Percentiles rank a stretch among this genome's conserved stretches.
Conservation (phyloP, 2,113 vertebrate genomes). For the Macroglossus sobrinus region DNA sequence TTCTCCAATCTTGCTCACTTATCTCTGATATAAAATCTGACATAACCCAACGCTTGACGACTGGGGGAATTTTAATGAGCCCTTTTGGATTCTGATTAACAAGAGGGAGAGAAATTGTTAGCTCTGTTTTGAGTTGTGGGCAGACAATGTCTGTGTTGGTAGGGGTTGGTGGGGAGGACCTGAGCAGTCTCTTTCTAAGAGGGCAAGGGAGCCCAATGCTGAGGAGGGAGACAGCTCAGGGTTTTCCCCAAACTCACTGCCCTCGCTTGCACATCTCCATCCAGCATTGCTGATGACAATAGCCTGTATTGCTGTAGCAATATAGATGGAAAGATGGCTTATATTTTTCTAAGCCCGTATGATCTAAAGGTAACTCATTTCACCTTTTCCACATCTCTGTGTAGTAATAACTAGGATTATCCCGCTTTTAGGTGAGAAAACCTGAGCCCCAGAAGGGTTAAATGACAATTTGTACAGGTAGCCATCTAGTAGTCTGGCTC, state of each 20-base stretch:
- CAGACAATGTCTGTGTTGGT: neutral
- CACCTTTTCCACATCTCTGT: neutral
- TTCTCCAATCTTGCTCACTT: conserved; percentile 42
- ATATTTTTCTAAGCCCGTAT: neutral
- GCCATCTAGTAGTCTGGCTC: neutral
- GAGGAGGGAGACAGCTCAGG: neutral
- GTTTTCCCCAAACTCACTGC: neutral
- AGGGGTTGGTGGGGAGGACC: neutral
- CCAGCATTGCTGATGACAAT: neutral
- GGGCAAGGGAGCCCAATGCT: no score
- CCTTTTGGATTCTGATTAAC: conserved; percentile 48
- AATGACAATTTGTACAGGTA: neutral
- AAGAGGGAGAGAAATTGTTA: neutral
- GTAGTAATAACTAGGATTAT: no score
- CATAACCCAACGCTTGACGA: conserved; percentile 35
- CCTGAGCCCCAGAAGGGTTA: neutral
- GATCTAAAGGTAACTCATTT: neutral
- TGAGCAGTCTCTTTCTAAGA: neutral
- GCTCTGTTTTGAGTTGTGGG: neutral
- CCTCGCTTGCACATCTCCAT: neutral
- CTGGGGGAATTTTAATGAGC: conserved; percentile 59
- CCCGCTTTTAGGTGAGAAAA: neutral
- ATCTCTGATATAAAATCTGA: conserved; percentile 60
- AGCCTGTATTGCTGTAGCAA: neutral
- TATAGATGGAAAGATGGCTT: neutral